Percentiles rank a stretch among this genome's conserved stretches.
phyloP scores from a whole-genome alignment of 2,888 invertebrate species.

The Patella ulyssiponensis region DNA sequence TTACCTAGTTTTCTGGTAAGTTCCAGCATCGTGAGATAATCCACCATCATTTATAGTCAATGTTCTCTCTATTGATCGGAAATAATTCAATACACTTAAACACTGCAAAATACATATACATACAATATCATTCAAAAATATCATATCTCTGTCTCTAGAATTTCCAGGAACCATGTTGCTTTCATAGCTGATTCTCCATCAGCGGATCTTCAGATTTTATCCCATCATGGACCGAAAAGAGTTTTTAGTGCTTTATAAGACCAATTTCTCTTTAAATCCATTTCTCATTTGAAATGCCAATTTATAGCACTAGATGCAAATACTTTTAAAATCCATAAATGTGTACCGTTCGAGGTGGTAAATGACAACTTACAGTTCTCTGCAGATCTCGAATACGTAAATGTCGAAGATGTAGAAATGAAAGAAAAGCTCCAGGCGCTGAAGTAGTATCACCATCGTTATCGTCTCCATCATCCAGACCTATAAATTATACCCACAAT shows the following conservation, averaged over 20 bases:
- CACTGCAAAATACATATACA: constrained; percentile 51
- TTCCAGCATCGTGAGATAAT: constrained; percentile 61
- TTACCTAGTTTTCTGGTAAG: constrained; percentile 55
- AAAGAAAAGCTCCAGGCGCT: constrained; percentile 69
- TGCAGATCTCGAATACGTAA: constrained; percentile 70
- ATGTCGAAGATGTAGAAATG: constrained; percentile 70
- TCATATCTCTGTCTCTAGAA: neutral
- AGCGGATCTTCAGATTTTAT: no score
- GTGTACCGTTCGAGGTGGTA: no score
- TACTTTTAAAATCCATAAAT: no score
- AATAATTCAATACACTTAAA: constrained; percentile 70
- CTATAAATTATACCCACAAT: constrained; percentile 38
- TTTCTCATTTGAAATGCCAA: no score
- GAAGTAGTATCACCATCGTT: constrained; percentile 57
- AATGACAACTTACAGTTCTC: constrained; percentile 60
- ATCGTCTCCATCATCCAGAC: constrained; percentile 69
- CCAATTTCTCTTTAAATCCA: no score
- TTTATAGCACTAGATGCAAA: no score
- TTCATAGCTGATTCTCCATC: no score
- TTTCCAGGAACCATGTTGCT: neutral
- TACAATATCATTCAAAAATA: neutral
- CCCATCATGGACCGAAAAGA: no score
- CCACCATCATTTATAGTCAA: constrained; percentile 71
- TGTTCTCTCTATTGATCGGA: constrained; percentile 71
- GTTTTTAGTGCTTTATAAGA: no score